phyloP scores from a whole-genome alignment of 2,888 invertebrate genomes.

The Pristionchus maxplancki region DNA sequence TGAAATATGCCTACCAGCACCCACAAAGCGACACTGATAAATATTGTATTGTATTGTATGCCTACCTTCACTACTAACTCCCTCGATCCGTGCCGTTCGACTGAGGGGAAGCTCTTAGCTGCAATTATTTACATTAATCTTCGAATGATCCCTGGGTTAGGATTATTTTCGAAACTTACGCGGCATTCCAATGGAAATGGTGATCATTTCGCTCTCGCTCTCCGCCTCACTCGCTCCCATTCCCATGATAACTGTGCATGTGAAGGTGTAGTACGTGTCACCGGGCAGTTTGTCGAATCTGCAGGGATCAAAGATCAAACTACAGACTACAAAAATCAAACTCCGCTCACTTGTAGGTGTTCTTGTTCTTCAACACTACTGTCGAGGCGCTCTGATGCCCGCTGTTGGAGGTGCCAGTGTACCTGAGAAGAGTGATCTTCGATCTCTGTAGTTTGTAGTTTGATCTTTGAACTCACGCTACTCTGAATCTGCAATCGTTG shows the following conservation, averaged over 20 bases:
- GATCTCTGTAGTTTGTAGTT: background rate
- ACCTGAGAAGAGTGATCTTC: slow-evolving; percentile 54
- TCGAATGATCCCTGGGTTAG: no score
- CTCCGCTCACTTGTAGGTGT: slow-evolving; percentile 39
- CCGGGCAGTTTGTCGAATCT: slow-evolving; percentile 69
- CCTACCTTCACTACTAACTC: slow-evolving; percentile 67
- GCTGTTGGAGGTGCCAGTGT: slow-evolving; percentile 61
- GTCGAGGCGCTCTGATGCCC: slow-evolving; percentile 56
- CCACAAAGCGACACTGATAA: no score
- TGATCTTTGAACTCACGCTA: slow-evolving; percentile 61
- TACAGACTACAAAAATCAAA: background rate
- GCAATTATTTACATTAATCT: background rate
- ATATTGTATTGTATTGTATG: no score
- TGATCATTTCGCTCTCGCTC: slow-evolving; percentile 74
- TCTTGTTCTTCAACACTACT: slow-evolving; percentile 52
- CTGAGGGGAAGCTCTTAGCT: slow-evolving; percentile 61
- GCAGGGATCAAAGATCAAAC: background rate
- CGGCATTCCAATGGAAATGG: slow-evolving; percentile 67
- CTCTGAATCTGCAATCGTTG: slow-evolving; percentile 71
- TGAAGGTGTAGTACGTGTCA: slow-evolving; percentile 76
- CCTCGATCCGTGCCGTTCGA: slow-evolving; percentile 72
- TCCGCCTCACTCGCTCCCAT: slow-evolving; percentile 70
- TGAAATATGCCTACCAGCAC: no score
- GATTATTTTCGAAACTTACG: slow-evolving; percentile 50
- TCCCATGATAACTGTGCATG: slow-evolving; percentile 75